phyloP scores from a whole-genome alignment of 1,140 invertebrate species.

The Drosophila simulans region DNA sequence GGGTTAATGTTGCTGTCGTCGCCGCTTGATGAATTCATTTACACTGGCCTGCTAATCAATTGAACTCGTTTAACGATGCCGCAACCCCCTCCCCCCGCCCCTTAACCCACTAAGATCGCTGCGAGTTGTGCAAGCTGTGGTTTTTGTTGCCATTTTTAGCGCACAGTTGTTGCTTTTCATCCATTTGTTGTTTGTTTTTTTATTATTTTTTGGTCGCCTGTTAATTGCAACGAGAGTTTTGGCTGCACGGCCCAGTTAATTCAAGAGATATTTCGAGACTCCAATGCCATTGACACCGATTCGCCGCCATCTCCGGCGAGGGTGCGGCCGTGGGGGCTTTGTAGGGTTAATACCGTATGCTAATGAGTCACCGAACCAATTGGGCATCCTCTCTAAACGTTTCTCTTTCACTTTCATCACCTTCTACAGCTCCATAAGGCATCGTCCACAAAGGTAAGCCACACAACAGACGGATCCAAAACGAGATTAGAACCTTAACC shows the following conservation, averaged over 20 bases:
- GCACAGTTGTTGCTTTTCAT: conserved; percentile 5
- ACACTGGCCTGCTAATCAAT: conserved; percentile 77
- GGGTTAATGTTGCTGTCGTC: conserved; percentile 32
- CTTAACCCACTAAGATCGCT: conserved; percentile 11
- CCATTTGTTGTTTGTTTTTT: background rate
- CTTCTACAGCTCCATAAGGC: conserved; percentile 74
- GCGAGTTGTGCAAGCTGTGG: conserved; percentile 4
- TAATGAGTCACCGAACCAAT: background rate
- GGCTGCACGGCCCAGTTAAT: conserved; percentile 36
- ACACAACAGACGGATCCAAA: background rate
- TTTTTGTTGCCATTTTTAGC: conserved; percentile 44
- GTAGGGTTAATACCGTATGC: conserved; percentile 4
- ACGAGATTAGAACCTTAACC: background rate
- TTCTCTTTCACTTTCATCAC: conserved; percentile 22
- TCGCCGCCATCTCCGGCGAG: conserved; percentile 30
- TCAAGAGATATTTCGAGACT: conserved; percentile 37
- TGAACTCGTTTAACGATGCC: conserved; percentile 66
- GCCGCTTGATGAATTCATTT: conserved; percentile 72
- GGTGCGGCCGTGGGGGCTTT: conserved; percentile 12
- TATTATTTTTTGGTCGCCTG: conserved; percentile 15
- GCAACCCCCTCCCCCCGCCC: conserved; percentile 12
- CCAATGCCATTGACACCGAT: conserved; percentile 36
- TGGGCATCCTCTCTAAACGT: conserved; percentile 25
- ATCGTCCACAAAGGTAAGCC: conserved; percentile 78
- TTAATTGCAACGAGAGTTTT: conserved; percentile 48